A percentile compares a stretch with the other conserved stretches of the same genome.
Conservation (phyloP, 2,888 invertebrate species). For the Drosophila merina region DNA sequence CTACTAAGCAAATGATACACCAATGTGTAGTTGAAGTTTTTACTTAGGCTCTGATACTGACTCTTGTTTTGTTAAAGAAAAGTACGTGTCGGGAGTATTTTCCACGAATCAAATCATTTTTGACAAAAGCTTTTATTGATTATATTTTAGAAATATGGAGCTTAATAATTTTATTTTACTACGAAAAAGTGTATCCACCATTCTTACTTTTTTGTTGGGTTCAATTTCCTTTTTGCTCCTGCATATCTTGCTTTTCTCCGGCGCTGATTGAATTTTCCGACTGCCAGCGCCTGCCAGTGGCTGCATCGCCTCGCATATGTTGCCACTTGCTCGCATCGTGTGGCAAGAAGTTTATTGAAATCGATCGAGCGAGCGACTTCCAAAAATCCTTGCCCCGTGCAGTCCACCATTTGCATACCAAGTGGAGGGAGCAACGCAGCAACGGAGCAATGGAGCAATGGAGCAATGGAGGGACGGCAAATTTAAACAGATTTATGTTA, state of each 20-base stretch:
- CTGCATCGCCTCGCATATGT: constrained; percentile 42
- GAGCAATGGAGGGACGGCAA: constrained; percentile 34
- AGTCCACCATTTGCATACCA: constrained; percentile 55
- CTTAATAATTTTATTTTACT: no score
- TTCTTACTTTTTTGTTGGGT: constrained; percentile 1
- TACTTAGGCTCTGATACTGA: no score
- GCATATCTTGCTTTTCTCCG: constrained; percentile 24
- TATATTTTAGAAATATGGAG: no score
- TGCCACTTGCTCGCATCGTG: constrained; percentile 52
- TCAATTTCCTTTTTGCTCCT: constrained; percentile 28
- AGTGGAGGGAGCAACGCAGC: constrained; percentile 26
- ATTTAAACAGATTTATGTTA: constrained; percentile 71
- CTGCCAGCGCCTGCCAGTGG: constrained; percentile 27
- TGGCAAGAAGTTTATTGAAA: constrained; percentile 68
- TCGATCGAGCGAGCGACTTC: constrained; percentile 54
- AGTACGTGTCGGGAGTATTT: no score
- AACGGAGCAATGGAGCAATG: no score
- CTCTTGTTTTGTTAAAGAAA: no score
- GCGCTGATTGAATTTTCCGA: constrained; percentile 64
- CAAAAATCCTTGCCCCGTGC: constrained; percentile 18
- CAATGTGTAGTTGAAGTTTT: neutral
- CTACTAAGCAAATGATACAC: neutral
- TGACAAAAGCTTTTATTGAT: no score
- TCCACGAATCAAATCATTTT: neutral
- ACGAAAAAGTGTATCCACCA: neutral